Conservation (phyloP, 2,888 invertebrate genomes). For the Meliscaeva auricollis region DNA sequence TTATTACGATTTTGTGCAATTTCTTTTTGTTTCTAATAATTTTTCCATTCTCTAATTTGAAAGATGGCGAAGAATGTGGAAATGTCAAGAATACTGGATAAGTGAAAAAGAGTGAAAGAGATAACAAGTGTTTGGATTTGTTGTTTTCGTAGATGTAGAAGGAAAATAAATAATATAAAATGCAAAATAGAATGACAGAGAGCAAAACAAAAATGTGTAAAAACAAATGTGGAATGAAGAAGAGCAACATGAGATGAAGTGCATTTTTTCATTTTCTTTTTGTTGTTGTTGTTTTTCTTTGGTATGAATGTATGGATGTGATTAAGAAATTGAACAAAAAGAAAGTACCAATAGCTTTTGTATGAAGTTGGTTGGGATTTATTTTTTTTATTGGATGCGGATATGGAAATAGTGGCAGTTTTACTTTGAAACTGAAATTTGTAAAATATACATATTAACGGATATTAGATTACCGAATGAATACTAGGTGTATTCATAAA, state of each 20-base stretch:
- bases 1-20: slow-evolving; percentile 57
- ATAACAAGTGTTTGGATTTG: slow-evolving; percentile 49
- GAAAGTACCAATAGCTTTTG: slow-evolving; percentile 12
- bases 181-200: slow-evolving; percentile 53
- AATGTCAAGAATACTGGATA: slow-evolving; percentile 60
- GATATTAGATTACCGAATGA: too few species aligned
- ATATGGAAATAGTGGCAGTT: background rate
- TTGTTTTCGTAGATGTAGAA: slow-evolving; percentile 50
- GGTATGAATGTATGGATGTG: background rate
- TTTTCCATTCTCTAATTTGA: slow-evolving; percentile 50
- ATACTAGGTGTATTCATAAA: too few species aligned
- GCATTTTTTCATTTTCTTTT: background rate
- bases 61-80: slow-evolving; percentile 70
- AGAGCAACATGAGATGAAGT: slow-evolving; percentile 27
- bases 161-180: slow-evolving; percentile 2
- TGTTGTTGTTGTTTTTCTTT: background rate
- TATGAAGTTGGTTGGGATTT: slow-evolving; percentile 50
- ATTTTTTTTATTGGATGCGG: background rate
- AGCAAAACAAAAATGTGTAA: slow-evolving; percentile 49
- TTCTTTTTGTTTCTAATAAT: slow-evolving; percentile 50
- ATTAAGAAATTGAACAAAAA: slow-evolving; percentile 19
- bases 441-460: too few species aligned
- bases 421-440: background rate
- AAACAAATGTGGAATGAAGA: slow-evolving; percentile 54
- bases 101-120: slow-evolving; percentile 53